Base-by-base conservation (phyloP, 2,113 vertebrate genomes). In the Leptocoma aspasia region DNA sequence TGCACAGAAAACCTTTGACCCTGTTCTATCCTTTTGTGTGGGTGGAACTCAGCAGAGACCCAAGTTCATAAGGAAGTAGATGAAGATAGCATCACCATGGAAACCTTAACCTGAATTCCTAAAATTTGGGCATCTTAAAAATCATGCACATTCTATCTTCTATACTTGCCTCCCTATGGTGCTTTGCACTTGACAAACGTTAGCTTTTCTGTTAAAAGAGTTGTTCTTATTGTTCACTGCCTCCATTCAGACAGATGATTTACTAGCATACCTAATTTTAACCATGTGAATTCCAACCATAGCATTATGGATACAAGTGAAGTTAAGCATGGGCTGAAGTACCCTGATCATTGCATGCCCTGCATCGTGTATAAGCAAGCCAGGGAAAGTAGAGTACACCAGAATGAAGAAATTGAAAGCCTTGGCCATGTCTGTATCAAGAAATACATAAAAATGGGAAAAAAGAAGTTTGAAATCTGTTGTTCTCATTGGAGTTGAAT, bases 81-180 rank as follows among this genome's bases (percentile, higher is more conserved):
- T 93, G 91, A 95, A 92, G 89, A 95, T 65, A 95, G 75, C 78
- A 96, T 97, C 91, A 89, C 97, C 95, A 97, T 97, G 95, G 97
- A 95, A 97, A 97, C 96, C 84, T 89, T 92, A 95, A 92, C 92
- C 90, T 93, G 82, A 87, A 94, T 94, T 95, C 69, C 70, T 76
- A 72, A 82, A 92, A 92, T 92, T 63, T 90, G 71, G 71, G 35
- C 60, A 91, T 88, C 80, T 91, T 82, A 86, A 89, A 70, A 95
- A 91, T 82, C 61, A 77, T 70, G 23, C 53, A 91, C 79, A 54
- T 90, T 89, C 60, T 91, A 5, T 68, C 78, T 82, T 66, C 44
- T 90, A 20, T 53, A 84, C 37, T 65, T 93, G 49, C 50, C 35
- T 90, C 39, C 28, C 39, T 86, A 3, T 20, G 30, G 53, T 28